A percentile compares a stretch with the other conserved stretches of the same genome.
Conservation (phyloP, 1,140 invertebrate species). For the Ostrea edulis region DNA sequence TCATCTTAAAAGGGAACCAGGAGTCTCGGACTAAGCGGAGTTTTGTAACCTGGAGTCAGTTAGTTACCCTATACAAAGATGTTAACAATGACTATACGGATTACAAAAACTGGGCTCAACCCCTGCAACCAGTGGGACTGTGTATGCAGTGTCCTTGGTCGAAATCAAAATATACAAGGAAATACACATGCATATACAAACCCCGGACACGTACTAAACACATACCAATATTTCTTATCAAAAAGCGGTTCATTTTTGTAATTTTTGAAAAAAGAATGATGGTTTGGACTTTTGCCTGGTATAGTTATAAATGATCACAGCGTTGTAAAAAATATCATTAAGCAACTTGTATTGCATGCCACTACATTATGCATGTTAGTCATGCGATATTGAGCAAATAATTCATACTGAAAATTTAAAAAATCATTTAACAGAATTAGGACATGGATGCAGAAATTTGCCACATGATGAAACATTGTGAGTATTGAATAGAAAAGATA, state of each 20-base stretch:
- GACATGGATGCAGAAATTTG: neutral
- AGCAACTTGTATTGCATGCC: too few relatives aligned
- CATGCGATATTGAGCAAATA: neutral
- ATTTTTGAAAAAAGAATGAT: neutral
- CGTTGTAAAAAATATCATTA: too few relatives aligned
- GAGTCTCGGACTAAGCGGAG: too few relatives aligned
- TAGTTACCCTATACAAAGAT: too few relatives aligned
- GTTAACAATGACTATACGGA: too few relatives aligned
- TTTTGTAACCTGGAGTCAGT: too few relatives aligned
- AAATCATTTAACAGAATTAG: neutral
- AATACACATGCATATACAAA: neutral
- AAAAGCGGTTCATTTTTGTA: neutral
- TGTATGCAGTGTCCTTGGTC: neutral
- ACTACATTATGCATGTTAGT: too few relatives aligned
- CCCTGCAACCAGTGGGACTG: neutral
- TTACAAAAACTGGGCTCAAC: too few relatives aligned
- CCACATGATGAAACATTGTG: neutral
- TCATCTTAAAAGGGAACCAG: too few relatives aligned
- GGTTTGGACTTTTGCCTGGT: too few relatives aligned
- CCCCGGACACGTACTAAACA: too few relatives aligned
- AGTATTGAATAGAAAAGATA: neutral
- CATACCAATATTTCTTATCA: neutral
- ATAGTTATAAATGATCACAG: too few relatives aligned
- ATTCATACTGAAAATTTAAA: neutral
- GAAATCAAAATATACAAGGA: slow-evolving; percentile 7